Conservation (phyloP, 2,797 vertebrate genomes). For the Octomys mimax region DNA sequence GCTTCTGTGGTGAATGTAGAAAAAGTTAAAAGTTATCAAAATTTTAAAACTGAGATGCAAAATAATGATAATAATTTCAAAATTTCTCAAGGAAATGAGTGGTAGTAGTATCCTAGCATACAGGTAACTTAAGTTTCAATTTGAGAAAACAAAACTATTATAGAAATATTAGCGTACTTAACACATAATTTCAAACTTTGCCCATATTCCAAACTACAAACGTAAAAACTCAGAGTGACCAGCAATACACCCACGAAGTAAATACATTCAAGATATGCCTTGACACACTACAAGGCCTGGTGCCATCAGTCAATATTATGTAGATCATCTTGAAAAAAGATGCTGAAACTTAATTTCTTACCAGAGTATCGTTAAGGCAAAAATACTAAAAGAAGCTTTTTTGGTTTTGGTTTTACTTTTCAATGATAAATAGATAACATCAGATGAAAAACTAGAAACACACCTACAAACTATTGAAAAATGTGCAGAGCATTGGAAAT, state of each 20-base stretch:
- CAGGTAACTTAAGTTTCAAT: background rate
- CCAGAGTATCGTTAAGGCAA: background rate
- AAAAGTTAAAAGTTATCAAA: no score
- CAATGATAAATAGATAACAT: background rate
- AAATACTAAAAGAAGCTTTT: background rate
- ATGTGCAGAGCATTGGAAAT: background rate
- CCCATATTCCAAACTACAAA: background rate
- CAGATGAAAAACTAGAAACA: background rate
- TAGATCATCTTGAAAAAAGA: background rate
- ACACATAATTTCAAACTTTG: background rate
- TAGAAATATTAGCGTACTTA: background rate
- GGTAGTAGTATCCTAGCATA: no score
- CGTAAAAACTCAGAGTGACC: background rate
- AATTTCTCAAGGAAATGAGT: background rate
- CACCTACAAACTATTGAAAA: background rate
- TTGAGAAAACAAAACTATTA: background rate
- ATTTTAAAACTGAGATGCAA: background rate
- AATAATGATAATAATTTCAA: background rate
- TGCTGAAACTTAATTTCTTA: background rate
- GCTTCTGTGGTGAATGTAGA: background rate
- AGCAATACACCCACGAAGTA: background rate
- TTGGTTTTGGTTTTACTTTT: background rate
- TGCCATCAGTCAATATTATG: background rate
- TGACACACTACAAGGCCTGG: no score
- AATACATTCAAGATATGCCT: background rate